Evolutionary conservation across 2,797 vertebrate genomes (phyloP).

Genomic region (Percopsis omiscomaycus): DNA sequence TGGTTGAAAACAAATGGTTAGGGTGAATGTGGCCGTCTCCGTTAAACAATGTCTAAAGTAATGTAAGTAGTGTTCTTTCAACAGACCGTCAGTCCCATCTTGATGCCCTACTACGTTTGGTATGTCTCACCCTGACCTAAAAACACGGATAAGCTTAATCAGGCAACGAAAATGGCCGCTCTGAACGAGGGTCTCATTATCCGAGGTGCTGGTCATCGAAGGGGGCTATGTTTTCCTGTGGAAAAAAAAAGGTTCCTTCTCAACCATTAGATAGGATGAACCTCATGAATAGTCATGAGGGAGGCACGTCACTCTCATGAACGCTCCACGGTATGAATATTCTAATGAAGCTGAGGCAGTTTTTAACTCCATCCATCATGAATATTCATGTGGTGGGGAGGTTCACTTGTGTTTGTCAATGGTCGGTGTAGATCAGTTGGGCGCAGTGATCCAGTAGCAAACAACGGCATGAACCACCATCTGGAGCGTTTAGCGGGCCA

Average conservation of each 20-base stretch:
- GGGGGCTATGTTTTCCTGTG: constrained; percentile 19
- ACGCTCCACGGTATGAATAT: constrained; percentile 64
- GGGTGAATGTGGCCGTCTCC: constrained; percentile 1
- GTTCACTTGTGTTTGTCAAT: constrained; percentile 9
- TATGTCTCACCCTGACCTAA: constrained; percentile 55
- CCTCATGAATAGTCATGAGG: constrained; percentile 70
- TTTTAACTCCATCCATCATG: constrained; percentile 48
- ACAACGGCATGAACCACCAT: constrained; percentile 53
- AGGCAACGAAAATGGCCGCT: constrained; percentile 48
- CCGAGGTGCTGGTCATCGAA: constrained; percentile 26
- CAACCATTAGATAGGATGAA: constrained; percentile 51
- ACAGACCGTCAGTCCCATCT: constrained; percentile 19
- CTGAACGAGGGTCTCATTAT: constrained; percentile 44
- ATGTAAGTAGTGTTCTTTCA: constrained; percentile 8
- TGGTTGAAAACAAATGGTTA: constrained; percentile 4
- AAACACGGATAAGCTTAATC: constrained; percentile 58
- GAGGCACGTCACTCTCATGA: constrained; percentile 53
- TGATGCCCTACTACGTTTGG: constrained; percentile 41
- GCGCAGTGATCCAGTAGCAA: constrained; percentile 48
- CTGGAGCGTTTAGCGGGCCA: constrained; percentile 58
- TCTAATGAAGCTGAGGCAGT: constrained; percentile 62
- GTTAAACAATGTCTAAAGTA: not conserved
- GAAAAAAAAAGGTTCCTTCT: constrained; percentile 24
- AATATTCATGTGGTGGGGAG: constrained; percentile 67
- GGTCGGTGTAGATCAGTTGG: constrained; percentile 32